Conservation (phyloP, 37 sponge, comb jelly and placozoan genomes). For the Chondrosia reniformis region DNA sequence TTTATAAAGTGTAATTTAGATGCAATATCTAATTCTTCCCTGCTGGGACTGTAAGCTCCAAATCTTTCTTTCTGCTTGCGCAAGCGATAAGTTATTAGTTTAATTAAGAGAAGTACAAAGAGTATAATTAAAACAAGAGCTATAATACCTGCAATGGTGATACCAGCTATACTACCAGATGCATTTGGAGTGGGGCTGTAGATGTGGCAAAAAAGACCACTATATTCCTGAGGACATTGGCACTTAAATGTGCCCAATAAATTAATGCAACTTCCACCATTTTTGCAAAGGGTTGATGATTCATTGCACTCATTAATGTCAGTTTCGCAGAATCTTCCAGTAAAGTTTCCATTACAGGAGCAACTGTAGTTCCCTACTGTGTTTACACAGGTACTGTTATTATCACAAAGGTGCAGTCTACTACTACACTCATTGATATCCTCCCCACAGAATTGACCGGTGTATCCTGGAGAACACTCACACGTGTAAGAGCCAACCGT, state of each 20-base stretch:
- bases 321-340: constrained; percentile 27
- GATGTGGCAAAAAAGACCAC: background rate
- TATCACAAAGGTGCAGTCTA: constrained; percentile 8
- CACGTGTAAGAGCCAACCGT: constrained; percentile 21
- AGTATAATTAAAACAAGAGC: constrained; percentile 8
- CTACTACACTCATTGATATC: constrained; percentile 36
- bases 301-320: constrained; percentile 27
- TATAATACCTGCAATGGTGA: constrained; percentile 20
- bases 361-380: constrained; percentile 28
- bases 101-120: background rate
- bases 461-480: constrained; percentile 21
- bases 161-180: background rate
- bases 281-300: constrained; percentile 12
- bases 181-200: background rate
- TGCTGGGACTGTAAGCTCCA: constrained; percentile 44
- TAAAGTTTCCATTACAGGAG: constrained; percentile 26
- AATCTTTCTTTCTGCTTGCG: constrained; percentile 29
- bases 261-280: constrained; percentile 35
- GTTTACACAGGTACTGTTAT: constrained; percentile 37
- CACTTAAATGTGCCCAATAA: background rate
- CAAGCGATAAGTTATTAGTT: background rate
- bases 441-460: constrained; percentile 16
- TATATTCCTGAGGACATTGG: background rate
- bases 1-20: background rate
- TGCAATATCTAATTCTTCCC: constrained; percentile 19